Evolutionary conservation across 2,888 invertebrate species (phyloP), one percentile per base, ranked within the genome.

Genomic region (Margaritifera margaritifera): DNA sequence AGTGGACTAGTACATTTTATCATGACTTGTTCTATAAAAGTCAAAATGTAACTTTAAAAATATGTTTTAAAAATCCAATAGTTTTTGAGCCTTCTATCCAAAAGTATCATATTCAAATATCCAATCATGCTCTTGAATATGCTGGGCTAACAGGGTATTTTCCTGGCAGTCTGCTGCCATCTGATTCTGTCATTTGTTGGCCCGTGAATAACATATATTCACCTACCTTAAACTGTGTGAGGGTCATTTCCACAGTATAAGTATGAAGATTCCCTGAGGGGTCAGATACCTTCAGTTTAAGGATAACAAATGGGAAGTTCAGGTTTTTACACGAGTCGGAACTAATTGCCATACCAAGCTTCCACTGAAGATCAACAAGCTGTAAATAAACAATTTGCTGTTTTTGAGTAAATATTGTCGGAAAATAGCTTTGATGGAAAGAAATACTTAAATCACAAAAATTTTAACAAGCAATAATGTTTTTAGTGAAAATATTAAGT

Each of bases 351-450:
- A 86, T 66, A 2, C 85, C 84, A 31, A 86, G 65, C 66, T 84
- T 86, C 86, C 86, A 86, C 71, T 84, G 79, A 25, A 86, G 69
- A 67, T 84, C 84, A 62, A 85, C 67, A 5, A 85, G 84, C 95
- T 95, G 5, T 90, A 92, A 73, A 93, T 24, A 57, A 57, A 55
- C 6, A 54, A 19, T 52, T 59, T 19, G 51, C 19, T 50, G 20
- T 20, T 24, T 64, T 20, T 64, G 19, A 19, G 20, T 64, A 8
- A 22, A 50, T 42, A 50, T 6, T 5, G 6, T 31, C 3, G 6
- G 19, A 24, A 5, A 55, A 4, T 1, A 57, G 22, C 0, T 18
- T 6, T 55, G 20, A 55, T 55, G 22, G 55, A n/a, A 54, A 54
- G 22, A 6, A 54, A 54, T 54, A 54, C 22, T n/a, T n/a, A n/a